Conservation (phyloP, 2,888 invertebrate genomes). For the Oligia strigilis region DNA sequence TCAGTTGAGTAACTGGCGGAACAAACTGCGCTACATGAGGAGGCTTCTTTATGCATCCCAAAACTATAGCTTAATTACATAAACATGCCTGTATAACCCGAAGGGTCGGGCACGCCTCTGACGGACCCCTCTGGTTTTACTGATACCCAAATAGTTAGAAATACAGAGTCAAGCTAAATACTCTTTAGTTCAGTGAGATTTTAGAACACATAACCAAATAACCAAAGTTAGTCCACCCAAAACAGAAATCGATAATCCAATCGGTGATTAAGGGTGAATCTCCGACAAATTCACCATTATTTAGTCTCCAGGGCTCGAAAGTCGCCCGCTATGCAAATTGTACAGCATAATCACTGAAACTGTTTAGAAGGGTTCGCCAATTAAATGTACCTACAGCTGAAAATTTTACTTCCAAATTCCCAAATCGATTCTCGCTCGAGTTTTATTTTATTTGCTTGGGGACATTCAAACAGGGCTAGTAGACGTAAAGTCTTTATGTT, state of each 20-base stretch:
- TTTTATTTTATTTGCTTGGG: slow-evolving; percentile 65
- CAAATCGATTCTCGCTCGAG: slow-evolving; percentile 62
- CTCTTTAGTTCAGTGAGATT: not conserved
- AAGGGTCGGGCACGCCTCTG: not conserved
- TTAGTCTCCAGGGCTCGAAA: slow-evolving; percentile 57
- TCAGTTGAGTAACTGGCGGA: too few relatives aligned
- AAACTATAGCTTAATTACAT: not conserved
- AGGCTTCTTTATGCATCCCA: too few relatives aligned
- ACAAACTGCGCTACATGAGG: too few relatives aligned
- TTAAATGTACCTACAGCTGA: slow-evolving; percentile 81
- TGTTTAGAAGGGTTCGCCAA: slow-evolving; percentile 82
- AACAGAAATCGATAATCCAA: slow-evolving; percentile 59
- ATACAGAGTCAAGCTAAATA: not conserved
- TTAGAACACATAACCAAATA: slow-evolving; percentile 8
- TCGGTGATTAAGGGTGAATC: slow-evolving; percentile 52
- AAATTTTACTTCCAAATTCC: slow-evolving; percentile 85
- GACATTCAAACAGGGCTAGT: slow-evolving; percentile 30
- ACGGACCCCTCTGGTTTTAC: not conserved
- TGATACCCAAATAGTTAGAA: not conserved
- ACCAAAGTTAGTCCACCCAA: slow-evolving; percentile 7
- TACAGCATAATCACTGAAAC: slow-evolving; percentile 80
- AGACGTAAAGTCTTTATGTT: slow-evolving; percentile 33
- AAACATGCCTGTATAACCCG: not conserved
- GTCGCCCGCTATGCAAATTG: slow-evolving; percentile 80
- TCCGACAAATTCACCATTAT: slow-evolving; percentile 52